These are phyloP conservation scores for Coracias cyanogaster DNA, from an alignment of 2,797 vertebrate species.

Conservation along the genomic window DNA sequence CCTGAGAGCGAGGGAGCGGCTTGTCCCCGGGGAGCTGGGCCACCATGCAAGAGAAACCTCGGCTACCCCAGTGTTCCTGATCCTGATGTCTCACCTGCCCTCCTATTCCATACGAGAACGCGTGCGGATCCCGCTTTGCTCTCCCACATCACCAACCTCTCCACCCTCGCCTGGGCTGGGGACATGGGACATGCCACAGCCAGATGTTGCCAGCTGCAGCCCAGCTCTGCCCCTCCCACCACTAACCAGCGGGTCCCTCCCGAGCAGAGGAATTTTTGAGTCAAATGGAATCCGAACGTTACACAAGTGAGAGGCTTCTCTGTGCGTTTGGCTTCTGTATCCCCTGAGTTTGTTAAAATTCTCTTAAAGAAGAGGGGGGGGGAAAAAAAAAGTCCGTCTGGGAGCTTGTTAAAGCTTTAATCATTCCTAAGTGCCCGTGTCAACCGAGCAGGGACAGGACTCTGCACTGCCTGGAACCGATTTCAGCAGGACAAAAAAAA, in stretches of 20 bases:
- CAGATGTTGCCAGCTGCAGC: neutral
- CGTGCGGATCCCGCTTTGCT: neutral
- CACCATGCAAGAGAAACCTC: neutral
- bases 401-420: neutral
- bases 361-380: neutral
- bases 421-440: neutral
- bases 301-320: neutral
- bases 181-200: neutral
- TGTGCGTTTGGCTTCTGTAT: neutral
- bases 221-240: neutral
- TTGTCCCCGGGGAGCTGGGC: neutral
- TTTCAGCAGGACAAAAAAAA: neutral
- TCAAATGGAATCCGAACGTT: rapidly evolving
- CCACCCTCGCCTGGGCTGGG: neutral
- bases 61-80: neutral
- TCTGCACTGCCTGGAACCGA: neutral
- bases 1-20: neutral
- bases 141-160: neutral
- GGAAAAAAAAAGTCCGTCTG: neutral
- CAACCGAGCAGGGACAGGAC: neutral
- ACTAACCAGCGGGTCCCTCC: neutral
- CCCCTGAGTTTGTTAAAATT: neutral
- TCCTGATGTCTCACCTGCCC: neutral
- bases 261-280: neutral
- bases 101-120: rapidly evolving